Evolutionary conservation across 1,140 invertebrate species (phyloP).

Genomic region (Megathymus violae): DNA sequence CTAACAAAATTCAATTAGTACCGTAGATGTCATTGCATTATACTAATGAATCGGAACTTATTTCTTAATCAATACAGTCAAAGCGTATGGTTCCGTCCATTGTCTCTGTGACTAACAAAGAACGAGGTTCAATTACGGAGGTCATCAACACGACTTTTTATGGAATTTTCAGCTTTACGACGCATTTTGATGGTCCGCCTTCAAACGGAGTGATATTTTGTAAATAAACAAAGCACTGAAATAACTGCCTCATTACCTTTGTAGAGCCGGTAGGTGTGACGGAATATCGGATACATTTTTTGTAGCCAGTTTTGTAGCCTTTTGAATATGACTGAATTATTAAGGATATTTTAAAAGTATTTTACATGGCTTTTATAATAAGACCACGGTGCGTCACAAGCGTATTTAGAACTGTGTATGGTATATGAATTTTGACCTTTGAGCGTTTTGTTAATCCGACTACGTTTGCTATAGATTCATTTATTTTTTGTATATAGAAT

Average conservation of each 20-base stretch:
- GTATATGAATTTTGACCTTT: too few species aligned
- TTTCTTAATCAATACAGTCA: conserved; percentile 65
- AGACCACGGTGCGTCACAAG: conserved; percentile 1
- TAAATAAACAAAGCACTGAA: conserved; percentile 82
- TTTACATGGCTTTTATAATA: conserved; percentile 38
- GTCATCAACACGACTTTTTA: conserved; percentile 83
- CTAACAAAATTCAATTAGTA: conserved; percentile 15
- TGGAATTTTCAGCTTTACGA: conserved; percentile 81
- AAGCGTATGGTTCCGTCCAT: conserved; percentile 69
- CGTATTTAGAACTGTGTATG: conserved; percentile 1
- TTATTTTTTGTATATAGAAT: not conserved
- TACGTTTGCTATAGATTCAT: not conserved
- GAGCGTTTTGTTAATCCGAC: not conserved
- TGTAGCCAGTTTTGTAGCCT: conserved; percentile 58
- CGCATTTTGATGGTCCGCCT: conserved; percentile 83
- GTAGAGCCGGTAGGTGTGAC: conserved; percentile 73
- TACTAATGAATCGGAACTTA: conserved; percentile 39
- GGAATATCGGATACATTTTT: conserved; percentile 61
- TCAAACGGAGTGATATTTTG: conserved; percentile 83
- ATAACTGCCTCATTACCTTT: conserved; percentile 81
- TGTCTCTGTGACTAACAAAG: conserved; percentile 78
- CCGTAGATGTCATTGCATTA: conserved; percentile 33
- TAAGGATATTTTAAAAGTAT: conserved; percentile 50
- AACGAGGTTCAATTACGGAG: conserved; percentile 76
- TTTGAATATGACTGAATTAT: conserved; percentile 53